Base-by-base conservation (phyloP, 2,113 vertebrate genomes). In the Herpetotheres cachinnans region DNA sequence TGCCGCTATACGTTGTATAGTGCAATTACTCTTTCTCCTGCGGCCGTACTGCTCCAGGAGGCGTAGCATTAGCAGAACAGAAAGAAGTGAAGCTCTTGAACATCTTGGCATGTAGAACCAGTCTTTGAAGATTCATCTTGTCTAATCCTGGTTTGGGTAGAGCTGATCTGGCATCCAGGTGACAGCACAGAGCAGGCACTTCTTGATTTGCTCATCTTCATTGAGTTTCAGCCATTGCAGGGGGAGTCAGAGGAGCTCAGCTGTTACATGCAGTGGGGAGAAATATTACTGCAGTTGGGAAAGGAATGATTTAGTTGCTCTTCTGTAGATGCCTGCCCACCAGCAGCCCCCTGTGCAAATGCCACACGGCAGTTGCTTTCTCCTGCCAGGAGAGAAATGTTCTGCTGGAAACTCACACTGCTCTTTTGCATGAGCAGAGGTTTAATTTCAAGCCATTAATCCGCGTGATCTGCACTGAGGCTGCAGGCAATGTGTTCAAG, bases 371-470 rank as follows among this genome's bases (percentile, higher is more conserved):
- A 25, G 32, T 66, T 44, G 40, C 61, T 71, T 67, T 52, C 71
- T 44, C 15, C 24, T 77, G 71, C 81, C 92, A 81, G 92, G 77
- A 67, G 38, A 91, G 81, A 18, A 78, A 34, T 7, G 42, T 42
- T 74, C 42, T 61, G 63, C 86, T 92, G 82, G 82, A 58, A 81
- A 4, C 47, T 59, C 69, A 38, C 46, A 21, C 82, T 50, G 90
- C 67, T 92, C 92, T 62, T 42, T 26, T 32, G 76, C 63, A 42
- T 49, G 59, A 89, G 83, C 94, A 79, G 85, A 70, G 74, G 32
- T 76, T 93, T 44, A 46, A 79, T 87, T 82, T 44, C 50, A 16
- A 59, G 61, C 61, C 79, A 16, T 58, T 63, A 90, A 47, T 62
- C 61, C 12, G 3, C 11, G 5, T 42, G 84, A 82, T 67, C 70